Evolutionary conservation across 2,797 vertebrate genomes (phyloP).

Genomic region (Spizella passerina): DNA sequence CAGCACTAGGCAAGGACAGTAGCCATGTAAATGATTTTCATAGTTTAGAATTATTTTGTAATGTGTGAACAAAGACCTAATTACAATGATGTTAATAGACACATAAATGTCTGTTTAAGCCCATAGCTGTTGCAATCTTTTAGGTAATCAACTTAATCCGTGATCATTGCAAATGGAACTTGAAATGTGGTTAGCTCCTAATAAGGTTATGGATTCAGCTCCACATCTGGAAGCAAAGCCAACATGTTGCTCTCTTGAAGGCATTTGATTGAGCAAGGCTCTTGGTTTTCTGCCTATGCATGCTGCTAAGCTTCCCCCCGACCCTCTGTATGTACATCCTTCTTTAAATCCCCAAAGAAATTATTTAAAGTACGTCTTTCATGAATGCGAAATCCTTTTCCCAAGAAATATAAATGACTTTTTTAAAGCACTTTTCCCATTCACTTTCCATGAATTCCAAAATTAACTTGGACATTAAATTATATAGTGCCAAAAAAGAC

Average conservation of each 20-base stretch:
- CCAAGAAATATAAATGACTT: background rate
- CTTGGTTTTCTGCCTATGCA: background rate
- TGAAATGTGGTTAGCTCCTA: background rate
- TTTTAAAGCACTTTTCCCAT: background rate
- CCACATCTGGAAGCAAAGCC: background rate
- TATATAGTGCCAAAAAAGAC: background rate
- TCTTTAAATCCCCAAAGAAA: background rate
- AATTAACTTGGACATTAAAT: background rate
- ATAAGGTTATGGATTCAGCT: background rate
- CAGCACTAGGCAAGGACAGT: background rate
- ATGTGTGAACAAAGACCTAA: background rate
- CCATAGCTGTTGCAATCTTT: background rate
- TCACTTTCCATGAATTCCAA: background rate
- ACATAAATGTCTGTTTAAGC: background rate
- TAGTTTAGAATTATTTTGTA: background rate
- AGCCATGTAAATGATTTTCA: background rate
- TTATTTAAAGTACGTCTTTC: background rate
- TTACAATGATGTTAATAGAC: background rate
- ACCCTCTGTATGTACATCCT: background rate
- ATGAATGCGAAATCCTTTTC: background rate
- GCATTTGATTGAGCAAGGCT: background rate
- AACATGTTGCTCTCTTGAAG: background rate
- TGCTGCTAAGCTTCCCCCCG: background rate
- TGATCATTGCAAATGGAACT: background rate
- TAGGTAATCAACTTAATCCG: background rate